These are phyloP conservation scores for Agrotis puta DNA, from an alignment of 2,888 invertebrate genomes.

Conservation along the genomic window DNA sequence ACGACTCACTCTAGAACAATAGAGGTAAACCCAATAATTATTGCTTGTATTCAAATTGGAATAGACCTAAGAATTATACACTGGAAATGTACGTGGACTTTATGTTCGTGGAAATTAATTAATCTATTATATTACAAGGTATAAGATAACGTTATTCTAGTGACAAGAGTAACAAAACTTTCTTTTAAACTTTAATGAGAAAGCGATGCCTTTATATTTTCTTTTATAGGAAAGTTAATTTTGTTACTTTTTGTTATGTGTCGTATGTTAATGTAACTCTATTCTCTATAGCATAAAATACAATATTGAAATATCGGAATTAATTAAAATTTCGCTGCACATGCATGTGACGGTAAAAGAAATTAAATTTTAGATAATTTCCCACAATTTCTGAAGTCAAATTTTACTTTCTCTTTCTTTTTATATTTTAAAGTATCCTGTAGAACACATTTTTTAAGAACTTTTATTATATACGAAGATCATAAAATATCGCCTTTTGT, in stretches of 20 bases:
- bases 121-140: not conserved
- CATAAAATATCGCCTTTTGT: constrained; percentile 1
- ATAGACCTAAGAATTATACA: constrained; percentile 10
- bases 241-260: not conserved
- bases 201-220: not conserved
- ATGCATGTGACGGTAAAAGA: constrained; percentile 13
- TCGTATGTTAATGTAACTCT: not conserved
- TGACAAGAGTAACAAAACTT: not conserved
- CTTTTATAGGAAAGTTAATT: not conserved
- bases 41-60: constrained; percentile 34
- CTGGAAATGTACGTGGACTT: not conserved
- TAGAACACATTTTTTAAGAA: constrained; percentile 12
- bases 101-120: not conserved
- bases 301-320: not conserved
- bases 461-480: constrained; percentile 17
- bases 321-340: not conserved
- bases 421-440: constrained; percentile 19
- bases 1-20: constrained; percentile 48
- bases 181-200: not conserved
- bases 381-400: constrained; percentile 16
- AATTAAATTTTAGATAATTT: constrained; percentile 16
- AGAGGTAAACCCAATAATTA: constrained; percentile 31
- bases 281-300: not conserved
- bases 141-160: not conserved
- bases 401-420: constrained; percentile 35